Evolutionary conservation across 2,888 invertebrate genomes (phyloP).

Genomic region (Harmothoe impar): DNA sequence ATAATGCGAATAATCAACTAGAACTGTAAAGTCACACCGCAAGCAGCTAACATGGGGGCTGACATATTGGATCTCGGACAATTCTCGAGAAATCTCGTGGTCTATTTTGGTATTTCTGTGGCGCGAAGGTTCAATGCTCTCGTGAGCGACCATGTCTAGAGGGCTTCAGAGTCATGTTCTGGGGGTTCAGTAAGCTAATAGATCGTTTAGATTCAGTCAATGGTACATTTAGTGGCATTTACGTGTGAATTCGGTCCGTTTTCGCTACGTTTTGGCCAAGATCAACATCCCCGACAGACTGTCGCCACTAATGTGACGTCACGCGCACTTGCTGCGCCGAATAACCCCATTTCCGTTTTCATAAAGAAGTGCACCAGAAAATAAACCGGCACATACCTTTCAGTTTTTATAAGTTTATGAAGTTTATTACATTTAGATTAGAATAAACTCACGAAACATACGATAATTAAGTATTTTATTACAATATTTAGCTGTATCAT

Average conservation of each 20-base stretch:
- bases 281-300: constrained; percentile 73
- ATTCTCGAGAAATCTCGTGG: not conserved
- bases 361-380: not conserved
- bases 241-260: too few relatives aligned
- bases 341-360: constrained; percentile 32
- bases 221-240: too few relatives aligned
- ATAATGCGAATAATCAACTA: too few relatives aligned
- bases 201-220: too few relatives aligned
- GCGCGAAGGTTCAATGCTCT: constrained; percentile 12
- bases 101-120: not conserved
- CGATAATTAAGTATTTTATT: too few relatives aligned
- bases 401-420: not conserved
- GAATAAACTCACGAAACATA: too few relatives aligned
- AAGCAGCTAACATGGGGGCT: not conserved
- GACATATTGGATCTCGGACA: constrained; percentile 15
- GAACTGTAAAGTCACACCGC: too few relatives aligned
- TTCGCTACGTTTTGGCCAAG: not conserved
- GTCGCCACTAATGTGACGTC: constrained; percentile 80
- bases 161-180: too few relatives aligned
- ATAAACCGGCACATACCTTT: not conserved
- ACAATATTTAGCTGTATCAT: too few relatives aligned
- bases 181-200: too few relatives aligned
- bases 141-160: too few relatives aligned
- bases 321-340: constrained; percentile 67
- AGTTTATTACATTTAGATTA: too few relatives aligned